Base-by-base conservation (phyloP, 2,797 vertebrate genomes). In the Dendrocincla fuliginosa region DNA sequence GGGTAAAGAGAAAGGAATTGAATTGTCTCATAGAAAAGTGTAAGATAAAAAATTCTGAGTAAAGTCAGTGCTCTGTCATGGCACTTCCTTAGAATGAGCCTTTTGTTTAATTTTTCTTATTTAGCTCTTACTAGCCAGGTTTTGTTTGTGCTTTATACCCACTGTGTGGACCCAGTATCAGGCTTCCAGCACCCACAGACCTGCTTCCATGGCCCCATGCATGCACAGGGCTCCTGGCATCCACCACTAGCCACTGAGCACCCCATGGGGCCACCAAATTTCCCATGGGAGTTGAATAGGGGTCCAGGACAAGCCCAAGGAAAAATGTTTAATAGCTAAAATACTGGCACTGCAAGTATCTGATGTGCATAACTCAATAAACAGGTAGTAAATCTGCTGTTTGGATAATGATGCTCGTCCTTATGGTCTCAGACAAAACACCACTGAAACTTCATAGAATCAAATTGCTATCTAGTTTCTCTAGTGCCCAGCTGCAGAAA, bases 161-260 rank as follows among this genome's bases (percentile, higher is more conserved):
- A 14, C n/a, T 41, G 4, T 50, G 52, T n/a, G 22, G 16, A 20
- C 24, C 25, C 16, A 70, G 25, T 32, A 28, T 65, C 22, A 52
- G 41, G 15, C 33, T 86, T 65, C 24, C 28, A 90, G 59, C 24
- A 42, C 2, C 20, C 41, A 33, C 14, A 60, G 44, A 32, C 16
- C 3, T 0, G 0, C 11, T 15, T 60, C 12, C 12, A 3, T 3
- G 46, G 12, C 8, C 42, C 10, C 14, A 61, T 1, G 2, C 15
- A 32, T 37, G 33, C 7, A 9, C 11, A 52, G 15, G 3, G 17
- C 47, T 91, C 63, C 52, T 60, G 20, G 42, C 50, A 77, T 39
- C 30, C 32, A 63, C 1, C 0, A 0, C 16, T 63, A 52, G 15
- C 35, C 20, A 27, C 32, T 2, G 3, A 39, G 15, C 27, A 55